Base-by-base conservation (phyloP, 2,888 invertebrate species). In the Helicoverpa assulta region DNA sequence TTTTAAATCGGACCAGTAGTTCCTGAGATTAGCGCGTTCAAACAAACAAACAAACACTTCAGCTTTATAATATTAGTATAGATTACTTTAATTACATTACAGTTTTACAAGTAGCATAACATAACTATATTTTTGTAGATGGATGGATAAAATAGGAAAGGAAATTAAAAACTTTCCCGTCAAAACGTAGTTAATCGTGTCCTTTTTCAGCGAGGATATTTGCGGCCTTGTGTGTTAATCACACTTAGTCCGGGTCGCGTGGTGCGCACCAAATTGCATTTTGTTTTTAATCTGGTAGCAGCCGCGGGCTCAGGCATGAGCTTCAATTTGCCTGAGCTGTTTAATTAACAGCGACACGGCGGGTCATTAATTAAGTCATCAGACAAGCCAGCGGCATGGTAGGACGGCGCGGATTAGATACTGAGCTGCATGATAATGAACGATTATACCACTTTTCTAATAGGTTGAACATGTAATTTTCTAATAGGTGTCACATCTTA, bases 311-410 rank as follows among this genome's bases (percentile, higher is more conserved):
- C 85, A 86, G 86, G 91, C 92, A 89, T 89, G 88, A 92, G 88
- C 90, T 91, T 90, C 91, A 94, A 94, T 95, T 95, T 94, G 92
- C 91, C 91, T 85, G 90, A 90, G 94, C 91, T 91, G 92, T 92
- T 92, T 94, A 95, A 95, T 95, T 94, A 95, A 90, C 90, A 89
- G 90, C 92, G 92, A 92, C 94, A 93, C 92, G 93, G 93, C 88
- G 87, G 91, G 90, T 94, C 94, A 95, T 95, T 95, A 95, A 95
- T 95, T 94, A 94, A 95, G 93, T 92, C 94, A 94, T 95, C 94
- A 94, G 94, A 92, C 91, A 90, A 91, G 92, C 91, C 88, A 87
- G 88, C 88, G 90, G 88, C 70, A 73, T 56, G 87, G 89, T 89
- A 90, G 88, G 88, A 87, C 84, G 82, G 82, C 78, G 82, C 78